phyloP scores from a whole-genome alignment of 2,113 vertebrate genomes.

The Aythya baeri region DNA sequence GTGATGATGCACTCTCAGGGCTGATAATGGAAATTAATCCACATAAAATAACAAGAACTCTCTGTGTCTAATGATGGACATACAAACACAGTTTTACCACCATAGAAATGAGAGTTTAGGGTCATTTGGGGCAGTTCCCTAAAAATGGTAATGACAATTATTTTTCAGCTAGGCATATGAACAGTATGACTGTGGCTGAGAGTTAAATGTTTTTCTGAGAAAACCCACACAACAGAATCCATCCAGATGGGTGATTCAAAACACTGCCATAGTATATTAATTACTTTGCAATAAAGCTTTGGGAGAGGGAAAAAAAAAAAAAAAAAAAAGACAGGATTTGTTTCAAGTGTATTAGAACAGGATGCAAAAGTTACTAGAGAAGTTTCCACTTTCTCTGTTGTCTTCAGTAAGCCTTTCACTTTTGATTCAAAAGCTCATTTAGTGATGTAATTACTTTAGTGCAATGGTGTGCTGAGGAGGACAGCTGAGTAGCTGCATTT shows the following conservation, averaged over 20 bases:
- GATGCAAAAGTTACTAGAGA: not conserved
- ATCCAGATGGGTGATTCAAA: not conserved
- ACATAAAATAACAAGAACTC: not conserved
- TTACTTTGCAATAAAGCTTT: not conserved
- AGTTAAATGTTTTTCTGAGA: constrained; percentile 2
- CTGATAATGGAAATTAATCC: not conserved
- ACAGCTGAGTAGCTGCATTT: not conserved
- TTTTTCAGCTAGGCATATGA: not conserved
- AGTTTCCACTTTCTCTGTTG: not conserved
- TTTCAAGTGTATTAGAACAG: not conserved
- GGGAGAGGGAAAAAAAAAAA: not conserved
- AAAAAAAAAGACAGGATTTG: not conserved
- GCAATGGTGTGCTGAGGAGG: not conserved
- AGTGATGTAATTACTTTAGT: constrained; percentile 16
- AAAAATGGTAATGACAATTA: not conserved
- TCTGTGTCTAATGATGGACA: not conserved
- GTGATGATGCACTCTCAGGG: not conserved
- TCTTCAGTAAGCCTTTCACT: not conserved
- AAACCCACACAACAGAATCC: not conserved
- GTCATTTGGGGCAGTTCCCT: not conserved
- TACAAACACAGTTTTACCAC: not conserved
- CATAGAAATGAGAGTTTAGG: not conserved
- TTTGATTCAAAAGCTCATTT: constrained; percentile 4
- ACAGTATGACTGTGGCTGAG: not conserved
- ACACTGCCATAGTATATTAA: not conserved